A percentile compares a stretch with the other conserved stretches of the same genome.
phyloP scores from a whole-genome alignment of 2,797 vertebrate genomes.

The Anguilla megastoma region DNA sequence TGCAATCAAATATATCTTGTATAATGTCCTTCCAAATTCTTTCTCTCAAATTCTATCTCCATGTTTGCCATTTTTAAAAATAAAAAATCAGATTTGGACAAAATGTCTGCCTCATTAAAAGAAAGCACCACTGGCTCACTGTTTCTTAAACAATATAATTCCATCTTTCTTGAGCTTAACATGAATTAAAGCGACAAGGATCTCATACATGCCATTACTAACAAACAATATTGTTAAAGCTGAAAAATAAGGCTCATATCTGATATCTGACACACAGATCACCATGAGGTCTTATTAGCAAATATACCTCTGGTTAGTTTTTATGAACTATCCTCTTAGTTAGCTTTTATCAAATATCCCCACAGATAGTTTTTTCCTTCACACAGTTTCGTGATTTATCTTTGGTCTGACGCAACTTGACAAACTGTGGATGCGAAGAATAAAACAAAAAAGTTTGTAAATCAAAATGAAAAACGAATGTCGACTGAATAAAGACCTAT shows the following conservation, averaged over 20 bases:
- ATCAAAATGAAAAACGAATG: background rate
- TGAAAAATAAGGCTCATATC: constrained; percentile 69
- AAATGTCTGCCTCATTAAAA: constrained; percentile 69
- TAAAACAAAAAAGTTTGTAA: background rate
- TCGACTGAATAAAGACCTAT: background rate
- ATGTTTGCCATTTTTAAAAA: constrained; percentile 39
- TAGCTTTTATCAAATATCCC: background rate
- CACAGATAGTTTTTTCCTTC: background rate
- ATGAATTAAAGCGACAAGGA: constrained; percentile 74
- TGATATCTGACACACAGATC: constrained; percentile 66
- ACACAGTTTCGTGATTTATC: no score
- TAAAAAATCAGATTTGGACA: constrained; percentile 46
- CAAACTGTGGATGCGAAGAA: background rate
- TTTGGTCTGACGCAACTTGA: background rate
- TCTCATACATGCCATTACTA: constrained; percentile 69
- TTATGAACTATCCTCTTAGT: background rate
- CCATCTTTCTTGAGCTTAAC: constrained; percentile 70
- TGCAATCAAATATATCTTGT: constrained; percentile 78
- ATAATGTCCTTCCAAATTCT: constrained; percentile 58
- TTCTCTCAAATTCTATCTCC: constrained; percentile 50
- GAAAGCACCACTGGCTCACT: constrained; percentile 66
- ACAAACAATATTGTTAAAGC: constrained; percentile 76
- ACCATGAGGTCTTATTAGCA: constrained; percentile 62
- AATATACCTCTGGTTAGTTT: constrained; percentile 55
- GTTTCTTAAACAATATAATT: constrained; percentile 69